phyloP scores from a whole-genome alignment of 2,888 invertebrate genomes.

The Zaprionus bogoriensis region DNA sequence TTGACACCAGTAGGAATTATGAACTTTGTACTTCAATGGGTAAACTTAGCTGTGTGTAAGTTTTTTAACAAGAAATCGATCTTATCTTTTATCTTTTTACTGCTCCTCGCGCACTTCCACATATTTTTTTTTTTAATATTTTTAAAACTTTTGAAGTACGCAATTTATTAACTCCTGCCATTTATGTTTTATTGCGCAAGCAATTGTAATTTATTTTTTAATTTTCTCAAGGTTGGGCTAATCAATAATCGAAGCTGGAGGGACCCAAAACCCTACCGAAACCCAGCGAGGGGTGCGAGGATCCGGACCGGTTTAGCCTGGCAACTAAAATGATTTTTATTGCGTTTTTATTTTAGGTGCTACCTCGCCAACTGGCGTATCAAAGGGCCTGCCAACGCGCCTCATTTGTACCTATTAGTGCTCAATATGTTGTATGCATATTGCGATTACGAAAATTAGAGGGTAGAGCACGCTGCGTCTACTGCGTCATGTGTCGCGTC shows the following conservation, averaged over 20 bases:
- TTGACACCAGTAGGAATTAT: no score
- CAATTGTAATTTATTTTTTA: constrained; percentile 1
- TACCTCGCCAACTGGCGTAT: not conserved
- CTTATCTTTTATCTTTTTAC: no score
- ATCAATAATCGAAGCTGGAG: not conserved
- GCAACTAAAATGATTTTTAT: not conserved
- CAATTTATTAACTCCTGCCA: not conserved
- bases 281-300: no score
- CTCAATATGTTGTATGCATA: not conserved
- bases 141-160: not conserved
- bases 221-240: not conserved
- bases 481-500: no score
- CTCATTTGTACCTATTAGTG: not conserved
- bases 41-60: no score
- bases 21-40: no score
- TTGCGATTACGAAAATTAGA: not conserved
- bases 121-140: not conserved
- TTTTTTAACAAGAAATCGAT: no score
- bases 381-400: not conserved
- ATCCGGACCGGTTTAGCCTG: not conserved
- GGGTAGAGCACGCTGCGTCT: no score
- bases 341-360: not conserved
- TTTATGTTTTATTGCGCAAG: not conserved
- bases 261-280: not conserved
- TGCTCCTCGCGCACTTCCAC: no score